Conservation (phyloP, 2,113 vertebrate genomes). For the Pachycephala philippinensis region DNA sequence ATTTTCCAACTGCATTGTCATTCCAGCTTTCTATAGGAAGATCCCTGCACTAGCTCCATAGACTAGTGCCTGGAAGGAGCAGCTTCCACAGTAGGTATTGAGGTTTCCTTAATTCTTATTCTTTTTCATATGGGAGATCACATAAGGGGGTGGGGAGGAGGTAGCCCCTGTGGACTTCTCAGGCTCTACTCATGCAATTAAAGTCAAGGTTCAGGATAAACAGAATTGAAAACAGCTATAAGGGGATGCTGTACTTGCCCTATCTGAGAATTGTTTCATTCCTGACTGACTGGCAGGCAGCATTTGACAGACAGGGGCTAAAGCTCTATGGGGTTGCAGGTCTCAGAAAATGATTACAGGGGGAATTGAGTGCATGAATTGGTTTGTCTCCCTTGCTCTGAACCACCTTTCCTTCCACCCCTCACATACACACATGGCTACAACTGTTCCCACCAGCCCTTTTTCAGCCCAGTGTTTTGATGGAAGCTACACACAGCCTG, state of each 20-base stretch:
- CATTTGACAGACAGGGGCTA: not conserved
- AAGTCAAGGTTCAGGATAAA: not conserved
- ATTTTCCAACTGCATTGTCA: not conserved
- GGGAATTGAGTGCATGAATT: not conserved
- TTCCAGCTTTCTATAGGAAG: not conserved
- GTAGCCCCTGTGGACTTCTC: not conserved
- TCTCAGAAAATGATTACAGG: not conserved
- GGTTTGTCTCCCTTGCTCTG: not conserved
- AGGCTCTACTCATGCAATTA: not conserved
- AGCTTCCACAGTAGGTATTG: not conserved
- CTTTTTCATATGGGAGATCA: not conserved
- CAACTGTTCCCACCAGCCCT: not conserved
- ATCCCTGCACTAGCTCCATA: not conserved
- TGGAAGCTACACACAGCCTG: not conserved
- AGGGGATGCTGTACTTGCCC: not conserved
- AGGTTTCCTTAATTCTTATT: not conserved
- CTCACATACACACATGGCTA: not conserved
- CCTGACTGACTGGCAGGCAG: not conserved
- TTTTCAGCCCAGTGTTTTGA: accelerated
- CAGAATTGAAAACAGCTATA: not conserved
- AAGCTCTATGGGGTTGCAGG: not conserved
- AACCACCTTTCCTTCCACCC: not conserved
- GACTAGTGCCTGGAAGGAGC: not conserved
- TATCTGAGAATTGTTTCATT: not conserved
- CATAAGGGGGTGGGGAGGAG: not conserved